These are phyloP conservation scores for Panthera tigris DNA, from an alignment of 2,113 vertebrate species.

Conservation along the genomic window DNA sequence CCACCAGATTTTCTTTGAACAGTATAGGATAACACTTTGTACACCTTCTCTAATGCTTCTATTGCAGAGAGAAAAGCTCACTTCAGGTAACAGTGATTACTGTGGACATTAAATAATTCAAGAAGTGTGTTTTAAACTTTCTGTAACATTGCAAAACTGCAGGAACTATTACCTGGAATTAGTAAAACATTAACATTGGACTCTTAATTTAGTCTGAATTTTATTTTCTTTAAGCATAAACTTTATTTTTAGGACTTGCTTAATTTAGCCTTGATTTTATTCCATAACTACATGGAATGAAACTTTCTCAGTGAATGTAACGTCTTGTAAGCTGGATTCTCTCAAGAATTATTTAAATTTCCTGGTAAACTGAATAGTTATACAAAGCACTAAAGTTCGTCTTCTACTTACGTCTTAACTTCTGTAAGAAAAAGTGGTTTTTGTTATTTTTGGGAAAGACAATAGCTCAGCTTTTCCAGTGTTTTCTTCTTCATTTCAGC, in stretches of 20 bases:
- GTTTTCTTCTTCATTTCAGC: neutral
- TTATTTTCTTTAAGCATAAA: neutral
- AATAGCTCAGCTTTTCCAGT: neutral
- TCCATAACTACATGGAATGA: neutral
- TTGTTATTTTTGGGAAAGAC: neutral
- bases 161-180: neutral
- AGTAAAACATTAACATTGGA: neutral
- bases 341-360: neutral
- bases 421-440: neutral
- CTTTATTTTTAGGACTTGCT: neutral
- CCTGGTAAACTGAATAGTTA: neutral
- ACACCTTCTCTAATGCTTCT: neutral
- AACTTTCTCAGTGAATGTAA: neutral
- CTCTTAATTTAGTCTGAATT: neutral
- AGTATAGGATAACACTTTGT: neutral
- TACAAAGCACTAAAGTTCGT: neutral
- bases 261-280: neutral
- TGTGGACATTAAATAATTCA: neutral
- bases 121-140: neutral
- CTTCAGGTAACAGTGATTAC: neutral
- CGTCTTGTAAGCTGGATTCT: neutral
- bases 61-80: neutral
- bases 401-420: neutral
- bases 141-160: neutral
- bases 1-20: neutral